phyloP scores from a whole-genome alignment of 1,140 invertebrate genomes.

The Dysdera silvatica region DNA sequence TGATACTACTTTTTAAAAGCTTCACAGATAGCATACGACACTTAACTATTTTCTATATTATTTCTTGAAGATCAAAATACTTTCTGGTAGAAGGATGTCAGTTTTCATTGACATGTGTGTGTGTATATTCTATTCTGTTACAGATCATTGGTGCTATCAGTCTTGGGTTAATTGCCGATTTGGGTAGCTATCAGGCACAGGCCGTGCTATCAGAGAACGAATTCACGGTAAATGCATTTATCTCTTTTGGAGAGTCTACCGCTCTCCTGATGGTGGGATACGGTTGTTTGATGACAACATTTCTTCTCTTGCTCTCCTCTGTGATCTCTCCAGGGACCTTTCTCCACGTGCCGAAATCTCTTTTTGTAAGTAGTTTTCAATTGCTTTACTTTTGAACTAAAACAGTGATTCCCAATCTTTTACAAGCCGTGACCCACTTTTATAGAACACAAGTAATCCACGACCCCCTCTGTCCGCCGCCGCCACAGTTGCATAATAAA shows the following conservation, averaged over 20 bases:
- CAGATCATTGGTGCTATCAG: conserved; percentile 21
- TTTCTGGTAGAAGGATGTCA: too few species aligned
- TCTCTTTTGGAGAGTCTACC: conserved; percentile 24
- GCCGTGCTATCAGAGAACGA: conserved; percentile 16
- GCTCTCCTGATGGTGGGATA: conserved; percentile 26
- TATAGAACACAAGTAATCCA: too few species aligned
- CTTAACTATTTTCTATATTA: too few species aligned
- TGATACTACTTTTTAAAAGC: too few species aligned
- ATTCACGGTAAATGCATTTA: conserved; percentile 21
- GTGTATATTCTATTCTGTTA: background rate
- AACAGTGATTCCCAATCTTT: too few species aligned
- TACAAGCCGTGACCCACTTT: too few species aligned
- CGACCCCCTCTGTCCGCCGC: too few species aligned
- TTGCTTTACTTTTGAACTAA: too few species aligned
- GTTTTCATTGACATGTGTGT: too few species aligned
- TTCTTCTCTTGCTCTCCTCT: conserved; percentile 16
- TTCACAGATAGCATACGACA: too few species aligned
- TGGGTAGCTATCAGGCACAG: conserved; percentile 27
- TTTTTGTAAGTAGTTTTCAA: conserved; percentile 26
- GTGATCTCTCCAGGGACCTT: conserved; percentile 13
- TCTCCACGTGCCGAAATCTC: conserved; percentile 18
- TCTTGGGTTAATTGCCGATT: conserved; percentile 18
- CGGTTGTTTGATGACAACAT: conserved; percentile 24
- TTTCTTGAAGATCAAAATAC: too few species aligned
- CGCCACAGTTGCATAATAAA: too few species aligned